Evolutionary conservation across 1,140 invertebrate species (phyloP).

Genomic region (Propsilocerus akamusi): DNA sequence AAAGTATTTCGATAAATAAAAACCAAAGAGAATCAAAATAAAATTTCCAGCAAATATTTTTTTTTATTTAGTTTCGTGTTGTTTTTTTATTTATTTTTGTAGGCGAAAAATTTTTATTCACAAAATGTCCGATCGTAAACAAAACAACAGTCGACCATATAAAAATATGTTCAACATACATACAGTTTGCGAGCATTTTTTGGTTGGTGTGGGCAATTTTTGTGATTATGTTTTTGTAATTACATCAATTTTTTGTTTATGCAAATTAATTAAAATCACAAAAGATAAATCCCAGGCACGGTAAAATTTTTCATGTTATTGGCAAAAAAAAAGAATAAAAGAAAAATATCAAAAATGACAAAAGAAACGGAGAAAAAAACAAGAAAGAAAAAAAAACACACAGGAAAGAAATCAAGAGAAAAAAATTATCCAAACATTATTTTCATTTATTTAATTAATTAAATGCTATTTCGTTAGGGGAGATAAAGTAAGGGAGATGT

Average conservation of each 20-base stretch:
- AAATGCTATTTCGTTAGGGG: neutral
- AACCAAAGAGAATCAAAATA: neutral
- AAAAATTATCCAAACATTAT: constrained; percentile 3
- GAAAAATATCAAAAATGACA: no score
- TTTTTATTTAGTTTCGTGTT: neutral
- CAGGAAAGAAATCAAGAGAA: neutral
- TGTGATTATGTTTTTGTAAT: no score
- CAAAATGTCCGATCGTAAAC: neutral
- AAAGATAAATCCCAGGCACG: no score
- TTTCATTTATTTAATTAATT: constrained; percentile 2
- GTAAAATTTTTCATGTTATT: no score
- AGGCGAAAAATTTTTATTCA: neutral
- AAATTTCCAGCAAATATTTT: neutral
- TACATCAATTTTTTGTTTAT: no score
- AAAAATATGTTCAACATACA: no score
- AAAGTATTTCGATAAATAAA: neutral
- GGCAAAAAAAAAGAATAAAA: no score
- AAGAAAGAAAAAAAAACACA: constrained; percentile 4
- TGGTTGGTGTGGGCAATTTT: no score
- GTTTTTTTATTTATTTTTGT: neutral
- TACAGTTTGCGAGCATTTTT: no score
- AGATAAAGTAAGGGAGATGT: no score
- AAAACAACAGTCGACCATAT: neutral
- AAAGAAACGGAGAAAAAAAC: neutral
- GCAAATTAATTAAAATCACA: no score